A percentile compares a stretch with the other conserved stretches of the same genome.
Conservation (phyloP, 1,140 invertebrate species). For the Laupala kohalensis region DNA sequence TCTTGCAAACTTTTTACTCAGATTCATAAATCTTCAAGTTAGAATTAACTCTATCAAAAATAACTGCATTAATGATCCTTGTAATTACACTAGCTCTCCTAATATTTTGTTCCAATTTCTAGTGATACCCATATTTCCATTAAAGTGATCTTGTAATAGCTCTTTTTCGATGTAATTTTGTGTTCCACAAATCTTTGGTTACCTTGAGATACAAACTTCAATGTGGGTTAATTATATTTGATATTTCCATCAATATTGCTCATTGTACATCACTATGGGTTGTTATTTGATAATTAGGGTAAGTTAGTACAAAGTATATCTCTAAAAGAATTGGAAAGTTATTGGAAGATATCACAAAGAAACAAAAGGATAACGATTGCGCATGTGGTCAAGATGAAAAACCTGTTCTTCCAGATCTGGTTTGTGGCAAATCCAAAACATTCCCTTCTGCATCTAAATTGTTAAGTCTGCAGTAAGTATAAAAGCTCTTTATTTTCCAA, state of each 20-base stretch:
- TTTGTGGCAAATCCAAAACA: slow-evolving; percentile 23
- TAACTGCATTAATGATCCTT: no score
- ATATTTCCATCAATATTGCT: no score
- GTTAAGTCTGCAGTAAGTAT: slow-evolving; percentile 21
- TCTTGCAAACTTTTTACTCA: no score
- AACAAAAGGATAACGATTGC: slow-evolving; percentile 1
- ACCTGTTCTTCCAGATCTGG: slow-evolving; percentile 12
- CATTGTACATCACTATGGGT: slow-evolving; percentile 2
- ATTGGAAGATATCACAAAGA: background rate
- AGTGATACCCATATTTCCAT: no score
- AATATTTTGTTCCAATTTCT: no score
- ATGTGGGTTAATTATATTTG: slow-evolving; percentile 15
- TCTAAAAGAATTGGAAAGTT: background rate
- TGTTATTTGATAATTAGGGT: background rate
- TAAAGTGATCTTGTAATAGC: no score
- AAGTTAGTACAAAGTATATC: slow-evolving; percentile 9
- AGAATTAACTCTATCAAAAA: no score
- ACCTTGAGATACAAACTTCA: slow-evolving; percentile 11
- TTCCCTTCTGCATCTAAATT: slow-evolving; percentile 25
- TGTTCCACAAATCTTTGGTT: no score
- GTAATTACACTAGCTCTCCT: no score
- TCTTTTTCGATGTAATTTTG: no score
- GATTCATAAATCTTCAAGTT: no score
- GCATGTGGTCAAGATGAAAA: background rate
- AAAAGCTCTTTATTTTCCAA: background rate